Base-by-base conservation (phyloP, 2,113 vertebrate genomes). In the Tinamus guttatus region DNA sequence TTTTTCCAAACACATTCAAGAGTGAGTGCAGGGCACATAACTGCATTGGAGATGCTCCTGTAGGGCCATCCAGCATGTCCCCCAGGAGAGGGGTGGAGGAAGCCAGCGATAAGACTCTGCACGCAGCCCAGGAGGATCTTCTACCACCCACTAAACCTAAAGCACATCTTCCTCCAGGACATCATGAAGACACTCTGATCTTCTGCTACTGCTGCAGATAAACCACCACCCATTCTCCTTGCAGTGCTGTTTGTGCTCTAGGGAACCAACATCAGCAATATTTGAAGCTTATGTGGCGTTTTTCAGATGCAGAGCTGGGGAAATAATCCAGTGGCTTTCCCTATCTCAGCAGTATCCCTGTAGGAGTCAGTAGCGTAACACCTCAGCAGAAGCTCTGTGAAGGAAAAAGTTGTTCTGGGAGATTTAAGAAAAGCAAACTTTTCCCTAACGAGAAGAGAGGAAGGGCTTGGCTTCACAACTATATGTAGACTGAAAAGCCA, bases 171-270 rank as follows among this genome's bases (percentile, higher is more conserved):
- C 38, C 52, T 38, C 36, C 51, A 40, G 28, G 36, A 32, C 52
- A 45, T 20, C 0, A 1, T 75, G 58, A 58, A 70, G 28, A 21
- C 19, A 75, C 19, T 25, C 11, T 0, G 1, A 6, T 6, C 41
- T 86, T 81, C 51, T 70, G 54, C 69, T 40, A 27, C 36, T 52
- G 75, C 81, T 49, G 49, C 6, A 54, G 67, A 20, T 16, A 73
- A 62, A 40, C 15, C 30, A 28, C 36, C 62, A 77, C 27, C 45
- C 34, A 16, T 38, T 73, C 34, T 60, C 47, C 70, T 77, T 15
- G 3, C 52, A 58, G 49, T 15, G 22, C 63, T 82, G 13, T n/a
- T 76, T 21, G 27, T 1, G 1, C 38, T 21, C 67, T n/a, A 3
- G 4, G 38, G 59, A 76, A 43, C 47, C 49, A 20, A 13, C 36